phyloP scores from a whole-genome alignment of 53 echinoderm and acorn worm species.

The Temnopleurus reevesii region DNA sequence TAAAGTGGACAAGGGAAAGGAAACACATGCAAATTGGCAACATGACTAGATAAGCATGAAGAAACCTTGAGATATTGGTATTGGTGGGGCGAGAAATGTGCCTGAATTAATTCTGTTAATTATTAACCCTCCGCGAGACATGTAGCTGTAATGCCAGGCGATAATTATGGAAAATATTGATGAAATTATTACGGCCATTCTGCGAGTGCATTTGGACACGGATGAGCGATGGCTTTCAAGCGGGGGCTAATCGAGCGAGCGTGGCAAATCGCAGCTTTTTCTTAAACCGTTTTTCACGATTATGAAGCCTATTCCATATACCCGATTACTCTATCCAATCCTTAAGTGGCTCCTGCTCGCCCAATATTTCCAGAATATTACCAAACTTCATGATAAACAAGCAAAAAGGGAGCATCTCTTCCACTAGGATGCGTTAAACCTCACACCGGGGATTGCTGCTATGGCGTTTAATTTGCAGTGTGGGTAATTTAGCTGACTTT shows the following conservation, averaged over 20 bases:
- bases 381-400: constrained; percentile 52
- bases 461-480: constrained; percentile 22
- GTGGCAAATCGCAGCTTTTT: constrained; percentile 34
- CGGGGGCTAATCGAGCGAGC: constrained; percentile 58
- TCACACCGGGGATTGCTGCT: neutral
- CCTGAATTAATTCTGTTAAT: constrained; percentile 59
- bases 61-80: constrained; percentile 32
- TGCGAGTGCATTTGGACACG: constrained; percentile 57
- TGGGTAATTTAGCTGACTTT: constrained; percentile 53
- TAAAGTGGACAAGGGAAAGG: neutral
- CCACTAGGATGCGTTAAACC: neutral
- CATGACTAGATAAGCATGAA: constrained; percentile 23
- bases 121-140: constrained; percentile 48
- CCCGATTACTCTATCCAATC: constrained; percentile 43
- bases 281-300: constrained; percentile 45
- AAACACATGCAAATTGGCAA: constrained; percentile 27
- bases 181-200: constrained; percentile 51
- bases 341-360: constrained; percentile 30
- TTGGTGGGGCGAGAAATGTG: constrained; percentile 11
- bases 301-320: constrained; percentile 31
- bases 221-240: constrained; percentile 50
- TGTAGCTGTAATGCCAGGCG: constrained; percentile 34
- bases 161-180: constrained; percentile 64
- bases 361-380: constrained; percentile 59
- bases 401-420: constrained; percentile 25